Conservation (phyloP, 2,797 vertebrate species). For the Tragopan temminckii region DNA sequence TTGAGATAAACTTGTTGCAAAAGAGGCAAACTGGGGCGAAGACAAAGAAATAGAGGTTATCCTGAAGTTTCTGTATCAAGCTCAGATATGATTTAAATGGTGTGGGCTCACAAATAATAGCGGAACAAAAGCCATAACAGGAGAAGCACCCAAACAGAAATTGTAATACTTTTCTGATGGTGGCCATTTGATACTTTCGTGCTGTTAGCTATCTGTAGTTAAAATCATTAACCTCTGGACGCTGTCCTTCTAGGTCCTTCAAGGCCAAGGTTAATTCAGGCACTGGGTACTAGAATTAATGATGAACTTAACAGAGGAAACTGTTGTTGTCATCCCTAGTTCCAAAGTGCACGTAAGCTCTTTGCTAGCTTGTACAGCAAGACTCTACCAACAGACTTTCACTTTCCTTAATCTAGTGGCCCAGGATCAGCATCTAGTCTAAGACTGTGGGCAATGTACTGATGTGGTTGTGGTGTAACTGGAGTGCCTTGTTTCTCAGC, state of each 20-base stretch:
- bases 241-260: background rate
- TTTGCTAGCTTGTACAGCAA: background rate
- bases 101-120: background rate
- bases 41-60: background rate
- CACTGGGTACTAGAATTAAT: background rate
- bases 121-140: background rate
- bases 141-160: background rate
- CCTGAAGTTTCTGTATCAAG: background rate
- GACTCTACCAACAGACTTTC: background rate
- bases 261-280: background rate
- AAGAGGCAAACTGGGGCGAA: background rate
- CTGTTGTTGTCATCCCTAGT: background rate
- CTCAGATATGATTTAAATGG: background rate
- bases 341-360: background rate
- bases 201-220: background rate
- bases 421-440: background rate
- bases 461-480: background rate
- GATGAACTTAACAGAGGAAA: background rate
- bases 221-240: background rate
- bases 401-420: background rate
- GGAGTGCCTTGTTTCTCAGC: slow-evolving; percentile 24
- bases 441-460: background rate
- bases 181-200: background rate
- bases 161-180: background rate
- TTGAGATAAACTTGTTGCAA: background rate